phyloP scores from a whole-genome alignment of 2,113 vertebrate genomes.

The Ictidomys tridecemlineatus region DNA sequence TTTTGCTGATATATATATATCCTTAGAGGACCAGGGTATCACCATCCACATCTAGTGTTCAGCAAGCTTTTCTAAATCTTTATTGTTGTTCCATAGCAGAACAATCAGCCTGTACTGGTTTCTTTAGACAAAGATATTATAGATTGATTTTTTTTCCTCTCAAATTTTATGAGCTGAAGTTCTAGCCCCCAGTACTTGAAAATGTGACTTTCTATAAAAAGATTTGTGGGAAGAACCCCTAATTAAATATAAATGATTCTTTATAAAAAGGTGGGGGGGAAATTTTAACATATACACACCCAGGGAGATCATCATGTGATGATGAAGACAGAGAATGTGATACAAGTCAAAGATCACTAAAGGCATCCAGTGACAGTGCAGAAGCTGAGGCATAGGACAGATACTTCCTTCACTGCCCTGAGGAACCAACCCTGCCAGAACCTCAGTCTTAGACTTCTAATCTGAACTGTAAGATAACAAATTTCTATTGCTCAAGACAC shows the following conservation, averaged over 20 bases:
- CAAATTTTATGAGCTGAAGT: background rate
- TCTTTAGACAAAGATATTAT: background rate
- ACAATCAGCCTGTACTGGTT: background rate
- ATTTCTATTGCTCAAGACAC: background rate
- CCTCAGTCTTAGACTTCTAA: background rate
- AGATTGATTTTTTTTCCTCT: background rate
- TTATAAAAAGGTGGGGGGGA: background rate
- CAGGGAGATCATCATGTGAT: background rate
- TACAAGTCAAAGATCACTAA: background rate
- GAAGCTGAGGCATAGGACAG: background rate
- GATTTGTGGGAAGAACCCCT: background rate
- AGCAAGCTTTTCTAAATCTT: background rate
- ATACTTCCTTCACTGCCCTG: background rate
- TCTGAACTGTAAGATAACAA: background rate
- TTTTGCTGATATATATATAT: background rate
- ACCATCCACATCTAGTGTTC: background rate
- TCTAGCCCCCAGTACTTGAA: background rate
- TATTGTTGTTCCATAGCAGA: background rate
- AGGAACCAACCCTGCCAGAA: background rate
- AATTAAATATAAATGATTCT: background rate
- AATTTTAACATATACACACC: background rate
- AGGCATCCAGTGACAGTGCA: background rate
- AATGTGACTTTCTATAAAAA: conserved; percentile 3
- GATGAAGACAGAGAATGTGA: background rate
- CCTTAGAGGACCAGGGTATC: background rate